Conservation (phyloP, 2,113 vertebrate genomes). For the Paedocypris sp. region DNA sequence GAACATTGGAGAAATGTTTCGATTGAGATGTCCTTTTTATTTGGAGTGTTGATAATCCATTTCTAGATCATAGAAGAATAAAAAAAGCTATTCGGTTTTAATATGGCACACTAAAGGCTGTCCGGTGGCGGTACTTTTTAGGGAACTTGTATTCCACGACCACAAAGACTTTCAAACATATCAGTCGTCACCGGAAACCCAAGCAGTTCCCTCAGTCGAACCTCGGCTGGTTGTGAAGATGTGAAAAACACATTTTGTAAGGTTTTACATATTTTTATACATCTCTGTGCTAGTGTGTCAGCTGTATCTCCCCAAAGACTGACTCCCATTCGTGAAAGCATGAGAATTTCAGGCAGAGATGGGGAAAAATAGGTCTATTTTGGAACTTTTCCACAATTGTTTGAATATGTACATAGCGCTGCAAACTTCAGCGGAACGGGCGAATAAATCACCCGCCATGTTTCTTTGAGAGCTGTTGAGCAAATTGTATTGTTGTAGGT, state of each 20-base stretch:
- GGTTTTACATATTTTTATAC: conserved; percentile 47
- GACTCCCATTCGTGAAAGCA: conserved; percentile 10
- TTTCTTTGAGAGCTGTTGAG: conserved; percentile 15
- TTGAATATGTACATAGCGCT: conserved; percentile 25
- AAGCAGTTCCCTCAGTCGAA: conserved; percentile 38
- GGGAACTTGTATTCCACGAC: conserved; percentile 19
- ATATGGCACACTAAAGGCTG: conserved; percentile 26
- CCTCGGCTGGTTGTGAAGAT: conserved; percentile 35
- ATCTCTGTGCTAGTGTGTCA: conserved; percentile 17
- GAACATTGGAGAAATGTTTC: conserved; percentile 14
- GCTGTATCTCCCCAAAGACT: conserved; percentile 25
- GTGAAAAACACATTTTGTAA: conserved; percentile 55
- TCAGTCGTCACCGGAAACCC: conserved; percentile 14
- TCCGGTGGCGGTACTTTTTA: conserved; percentile 39
- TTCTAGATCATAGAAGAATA: conserved; percentile 21
- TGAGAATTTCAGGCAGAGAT: conserved; percentile 12
- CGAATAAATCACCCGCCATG: not conserved
- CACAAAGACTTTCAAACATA: conserved; percentile 20
- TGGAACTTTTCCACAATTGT: conserved; percentile 7
- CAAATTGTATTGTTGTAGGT: conserved; percentile 16
- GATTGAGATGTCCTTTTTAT: conserved; percentile 5
- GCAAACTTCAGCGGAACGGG: conserved; percentile 10
- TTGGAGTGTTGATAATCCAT: conserved; percentile 4
- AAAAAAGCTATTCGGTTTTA: conserved; percentile 41
- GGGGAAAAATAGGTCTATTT: conserved; percentile 22